Base-by-base conservation (phyloP, 2,888 invertebrate species). In the Tholera decimalis region DNA sequence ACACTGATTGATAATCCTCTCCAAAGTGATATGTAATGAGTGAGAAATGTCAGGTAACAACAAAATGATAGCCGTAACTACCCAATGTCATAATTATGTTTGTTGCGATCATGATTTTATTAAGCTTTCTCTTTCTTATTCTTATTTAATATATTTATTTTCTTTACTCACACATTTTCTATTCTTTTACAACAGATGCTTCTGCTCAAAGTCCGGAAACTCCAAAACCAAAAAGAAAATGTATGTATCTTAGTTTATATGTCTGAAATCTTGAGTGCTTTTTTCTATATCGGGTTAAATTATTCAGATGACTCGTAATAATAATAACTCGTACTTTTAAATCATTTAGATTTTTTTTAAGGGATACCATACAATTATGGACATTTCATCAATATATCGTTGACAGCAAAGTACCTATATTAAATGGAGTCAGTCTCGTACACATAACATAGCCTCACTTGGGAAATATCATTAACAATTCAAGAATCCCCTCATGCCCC, bases 21-120 rank as follows among this genome's bases (percentile, higher is more conserved):
- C 66, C 60, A 84, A 79, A 82, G 80, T 81, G 80, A 83, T 51
- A 59, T 89, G 89, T 89, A 83, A 92, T 91, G 90, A 87, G 83
- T 85, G 81, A 86, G 86, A 87, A 83, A 92, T 93, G 93, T 91
- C 93, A 86, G 91, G 93, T 93, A 81, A 82, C 79, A 55, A 67
- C 44, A 39, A 62, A 56, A 67, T 49, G 60, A 53, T 63, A 22
- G 18, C 24, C 15, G 9, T 56, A 37, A 7, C 0, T n/a, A 20
- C 20, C 1, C 9, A 35, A 47, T 62, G 43, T 55, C 57, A 55
- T 44, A 2, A 28, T 54, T 33, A 9, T 15, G 30, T 33, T n/a
- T 51, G 26, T 11, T 50, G 15, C 18, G n/a, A 46, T 26, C 13
- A 44, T 47, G n/a, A 35, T 50, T 47, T 39, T 33, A 55, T n/a